Conservation (phyloP, 2,888 invertebrate genomes). For the Athrips mouffetella region DNA sequence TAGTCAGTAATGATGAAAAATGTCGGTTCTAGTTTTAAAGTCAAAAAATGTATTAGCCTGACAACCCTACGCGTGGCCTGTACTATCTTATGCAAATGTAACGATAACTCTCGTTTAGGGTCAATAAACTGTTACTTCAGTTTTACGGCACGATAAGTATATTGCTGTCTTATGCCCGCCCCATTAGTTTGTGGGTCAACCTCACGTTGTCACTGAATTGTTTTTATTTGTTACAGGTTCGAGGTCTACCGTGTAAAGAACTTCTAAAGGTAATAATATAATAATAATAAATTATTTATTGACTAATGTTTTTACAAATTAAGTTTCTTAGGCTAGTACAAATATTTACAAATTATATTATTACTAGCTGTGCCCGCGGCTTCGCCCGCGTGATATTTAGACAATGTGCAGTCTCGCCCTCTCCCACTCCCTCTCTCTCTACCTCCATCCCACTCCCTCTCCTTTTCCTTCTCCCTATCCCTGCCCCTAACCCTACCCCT, state of each 20-base stretch:
- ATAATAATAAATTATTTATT: neutral
- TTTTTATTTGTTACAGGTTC: slow-evolving; percentile 57
- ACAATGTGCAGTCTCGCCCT: no score
- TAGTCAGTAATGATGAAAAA: no score
- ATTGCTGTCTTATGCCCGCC: slow-evolving; percentile 54
- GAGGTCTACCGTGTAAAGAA: slow-evolving; percentile 19
- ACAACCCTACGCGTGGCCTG: neutral
- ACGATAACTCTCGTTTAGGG: slow-evolving; percentile 73
- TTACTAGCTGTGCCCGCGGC: no score
- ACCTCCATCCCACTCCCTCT: no score
- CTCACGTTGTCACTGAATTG: slow-evolving; percentile 23
- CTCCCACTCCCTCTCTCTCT: no score
- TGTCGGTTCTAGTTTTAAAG: no score
- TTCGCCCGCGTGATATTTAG: no score
- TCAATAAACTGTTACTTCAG: slow-evolving; percentile 73
- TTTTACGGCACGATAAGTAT: slow-evolving; percentile 74
- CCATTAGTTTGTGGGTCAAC: slow-evolving; percentile 48
- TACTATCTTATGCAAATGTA: slow-evolving; percentile 63
- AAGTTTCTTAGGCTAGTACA: no score
- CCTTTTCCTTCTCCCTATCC: no score
- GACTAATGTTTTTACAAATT: no score
- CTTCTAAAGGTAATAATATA: slow-evolving; percentile 6
- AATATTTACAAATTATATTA: no score
- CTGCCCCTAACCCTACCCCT: no score
- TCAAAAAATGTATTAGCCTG: neutral